phyloP scores from a whole-genome alignment of 2,797 vertebrate genomes.

The Capromys pilorides region DNA sequence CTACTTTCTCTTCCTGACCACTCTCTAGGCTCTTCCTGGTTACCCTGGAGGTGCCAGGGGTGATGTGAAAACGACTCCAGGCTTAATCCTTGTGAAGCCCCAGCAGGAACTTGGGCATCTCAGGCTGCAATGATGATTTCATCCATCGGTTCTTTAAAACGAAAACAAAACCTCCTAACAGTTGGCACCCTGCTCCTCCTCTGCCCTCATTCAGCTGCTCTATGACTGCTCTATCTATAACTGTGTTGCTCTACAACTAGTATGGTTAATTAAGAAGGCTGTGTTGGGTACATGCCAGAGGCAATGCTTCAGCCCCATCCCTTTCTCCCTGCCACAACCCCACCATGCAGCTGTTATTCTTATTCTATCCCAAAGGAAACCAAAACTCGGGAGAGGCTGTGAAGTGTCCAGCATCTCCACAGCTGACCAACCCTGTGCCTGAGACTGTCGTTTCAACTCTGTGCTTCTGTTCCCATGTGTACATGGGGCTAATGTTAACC shows the following conservation, averaged over 20 bases:
- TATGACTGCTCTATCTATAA: no score
- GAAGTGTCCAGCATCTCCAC: neutral
- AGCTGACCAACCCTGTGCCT: neutral
- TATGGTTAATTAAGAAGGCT: accelerated
- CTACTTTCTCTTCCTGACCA: neutral
- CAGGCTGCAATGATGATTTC: neutral
- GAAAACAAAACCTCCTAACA: neutral
- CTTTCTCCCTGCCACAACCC: neutral
- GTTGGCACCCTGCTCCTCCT: neutral
- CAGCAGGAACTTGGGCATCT: neutral
- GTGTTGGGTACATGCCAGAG: neutral
- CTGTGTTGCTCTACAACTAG: neutral
- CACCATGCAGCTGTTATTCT: neutral
- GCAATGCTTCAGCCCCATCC: accelerated
- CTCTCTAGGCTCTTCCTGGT: neutral
- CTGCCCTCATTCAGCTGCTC: neutral
- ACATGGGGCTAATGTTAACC: neutral
- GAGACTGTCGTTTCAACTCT: neutral
- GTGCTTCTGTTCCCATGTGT: neutral
- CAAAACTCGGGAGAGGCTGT: neutral
- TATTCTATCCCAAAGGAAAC: neutral
- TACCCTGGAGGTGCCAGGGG: neutral
- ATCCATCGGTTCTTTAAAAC: neutral
- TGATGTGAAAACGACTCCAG: neutral
- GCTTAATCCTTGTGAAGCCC: neutral